Conservation (phyloP, 2,113 vertebrate species). For the Xiphophorus maculatus region DNA sequence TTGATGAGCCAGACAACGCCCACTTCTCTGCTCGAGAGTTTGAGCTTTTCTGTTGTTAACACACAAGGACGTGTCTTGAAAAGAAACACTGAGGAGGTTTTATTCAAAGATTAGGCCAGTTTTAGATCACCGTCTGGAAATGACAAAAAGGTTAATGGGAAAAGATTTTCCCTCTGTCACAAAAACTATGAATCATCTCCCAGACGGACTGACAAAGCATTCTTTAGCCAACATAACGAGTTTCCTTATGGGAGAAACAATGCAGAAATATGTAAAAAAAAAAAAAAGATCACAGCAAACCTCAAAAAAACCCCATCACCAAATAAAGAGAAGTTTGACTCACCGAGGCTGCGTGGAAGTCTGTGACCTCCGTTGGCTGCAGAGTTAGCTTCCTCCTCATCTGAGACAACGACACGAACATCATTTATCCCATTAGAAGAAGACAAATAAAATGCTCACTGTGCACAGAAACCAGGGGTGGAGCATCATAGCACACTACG, state of each 20-base stretch:
- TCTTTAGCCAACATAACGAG: not conserved
- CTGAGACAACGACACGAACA: constrained; percentile 56
- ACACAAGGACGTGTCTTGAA: not conserved
- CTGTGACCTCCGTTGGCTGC: constrained; percentile 68
- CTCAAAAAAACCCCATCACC: no score
- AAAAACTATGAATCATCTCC: not conserved
- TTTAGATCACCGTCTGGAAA: not conserved
- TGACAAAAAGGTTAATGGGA: not conserved
- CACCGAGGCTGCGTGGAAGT: constrained; percentile 73
- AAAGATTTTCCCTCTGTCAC: not conserved
- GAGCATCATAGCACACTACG: no score
- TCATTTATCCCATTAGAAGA: constrained; percentile 15
- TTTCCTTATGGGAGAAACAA: not conserved
- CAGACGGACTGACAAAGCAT: not conserved
- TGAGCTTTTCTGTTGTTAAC: not conserved
- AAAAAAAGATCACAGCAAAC: not conserved
- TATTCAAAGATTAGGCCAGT: not conserved
- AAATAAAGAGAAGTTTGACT: constrained; percentile 17
- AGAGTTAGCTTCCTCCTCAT: constrained; percentile 62
- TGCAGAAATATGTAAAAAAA: not conserved
- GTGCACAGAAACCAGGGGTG: not conserved
- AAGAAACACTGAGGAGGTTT: not conserved
- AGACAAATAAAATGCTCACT: not conserved
- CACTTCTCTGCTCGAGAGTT: not conserved
- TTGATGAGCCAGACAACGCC: not conserved